A percentile compares a stretch with the other conserved stretches of the same genome.
Evolutionary conservation across 2,797 vertebrate genomes (phyloP).

Genomic region (Myripristis jacobus): DNA sequence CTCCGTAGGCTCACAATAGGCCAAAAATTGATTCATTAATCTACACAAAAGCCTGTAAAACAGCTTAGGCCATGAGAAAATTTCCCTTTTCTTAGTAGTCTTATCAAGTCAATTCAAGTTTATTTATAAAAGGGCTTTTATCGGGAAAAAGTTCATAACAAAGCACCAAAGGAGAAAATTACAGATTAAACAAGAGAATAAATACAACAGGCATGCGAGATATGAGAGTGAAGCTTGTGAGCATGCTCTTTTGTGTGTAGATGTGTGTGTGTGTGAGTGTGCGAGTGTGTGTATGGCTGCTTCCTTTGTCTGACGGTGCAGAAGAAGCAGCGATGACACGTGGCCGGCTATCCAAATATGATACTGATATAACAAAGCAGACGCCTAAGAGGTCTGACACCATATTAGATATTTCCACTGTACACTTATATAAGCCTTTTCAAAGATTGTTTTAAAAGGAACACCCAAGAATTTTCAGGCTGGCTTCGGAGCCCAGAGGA

Average conservation of each 20-base stretch:
- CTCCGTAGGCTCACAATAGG: conserved; percentile 8
- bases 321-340: conserved; percentile 36
- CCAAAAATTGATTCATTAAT: conserved; percentile 4
- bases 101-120: too few relatives aligned
- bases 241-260: background rate
- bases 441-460: conserved; percentile 72
- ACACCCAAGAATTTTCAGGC: conserved; percentile 75
- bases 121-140: too few relatives aligned
- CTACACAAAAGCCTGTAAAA: too few relatives aligned
- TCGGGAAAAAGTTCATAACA: too few relatives aligned
- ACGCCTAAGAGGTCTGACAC: conserved; percentile 53
- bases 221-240: background rate
- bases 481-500: conserved; percentile 63
- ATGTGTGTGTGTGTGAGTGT: background rate
- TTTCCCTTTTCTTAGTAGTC: too few relatives aligned
- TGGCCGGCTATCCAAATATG: conserved; percentile 51
- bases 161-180: background rate
- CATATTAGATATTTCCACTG: conserved; percentile 69
- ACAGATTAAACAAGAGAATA: background rate
- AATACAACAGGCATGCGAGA: conserved; percentile 4
- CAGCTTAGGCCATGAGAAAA: too few relatives aligned
- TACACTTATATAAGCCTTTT: conserved; percentile 61
- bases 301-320: conserved; percentile 17
- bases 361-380: conserved; percentile 67
- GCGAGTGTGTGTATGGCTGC: background rate